Conservation (phyloP, 2,113 vertebrate genomes). For the Corydoras sp. region DNA sequence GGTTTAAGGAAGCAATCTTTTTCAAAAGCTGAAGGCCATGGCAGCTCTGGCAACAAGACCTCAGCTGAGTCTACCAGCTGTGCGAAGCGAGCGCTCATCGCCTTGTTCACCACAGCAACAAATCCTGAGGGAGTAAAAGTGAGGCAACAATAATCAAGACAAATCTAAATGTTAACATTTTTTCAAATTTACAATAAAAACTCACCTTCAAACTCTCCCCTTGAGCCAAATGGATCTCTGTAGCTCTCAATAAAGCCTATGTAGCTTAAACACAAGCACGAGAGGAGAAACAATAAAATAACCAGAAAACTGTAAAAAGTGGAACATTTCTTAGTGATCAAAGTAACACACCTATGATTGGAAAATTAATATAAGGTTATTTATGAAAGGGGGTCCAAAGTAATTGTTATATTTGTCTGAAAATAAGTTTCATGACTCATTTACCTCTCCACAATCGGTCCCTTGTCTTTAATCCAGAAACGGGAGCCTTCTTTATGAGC, state of each 20-base stretch:
- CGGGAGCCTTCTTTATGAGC: constrained; percentile 86
- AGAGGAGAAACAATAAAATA: not conserved
- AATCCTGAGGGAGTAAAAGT: constrained; percentile 65
- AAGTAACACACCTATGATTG: too few relatives aligned
- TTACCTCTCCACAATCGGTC: constrained; percentile 88
- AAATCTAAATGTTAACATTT: not conserved
- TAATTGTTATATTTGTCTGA: not conserved
- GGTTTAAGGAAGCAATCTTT: constrained; percentile 86
- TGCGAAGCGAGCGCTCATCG: constrained; percentile 83
- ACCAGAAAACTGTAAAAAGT: not conserved
- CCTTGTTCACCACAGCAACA: constrained; percentile 86
- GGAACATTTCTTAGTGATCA: too few relatives aligned
- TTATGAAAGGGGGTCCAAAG: too few relatives aligned
- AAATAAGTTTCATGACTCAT: not conserved
- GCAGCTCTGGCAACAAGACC: constrained; percentile 76
- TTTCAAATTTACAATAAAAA: not conserved
- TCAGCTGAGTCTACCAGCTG: constrained; percentile 78
- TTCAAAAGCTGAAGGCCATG: constrained; percentile 81
- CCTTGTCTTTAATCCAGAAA: constrained; percentile 87
- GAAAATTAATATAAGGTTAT: too few relatives aligned
- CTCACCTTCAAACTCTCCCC: constrained; percentile 89
- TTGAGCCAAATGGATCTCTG: constrained; percentile 85
- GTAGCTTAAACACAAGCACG: constrained; percentile 63
- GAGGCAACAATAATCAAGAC: not conserved
- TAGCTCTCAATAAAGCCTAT: constrained; percentile 93